Percentiles rank a stretch among this genome's conserved stretches.
These are phyloP conservation scores for Carduelis carduelis DNA, from an alignment of 2,797 vertebrate species.

Conservation along the genomic window DNA sequence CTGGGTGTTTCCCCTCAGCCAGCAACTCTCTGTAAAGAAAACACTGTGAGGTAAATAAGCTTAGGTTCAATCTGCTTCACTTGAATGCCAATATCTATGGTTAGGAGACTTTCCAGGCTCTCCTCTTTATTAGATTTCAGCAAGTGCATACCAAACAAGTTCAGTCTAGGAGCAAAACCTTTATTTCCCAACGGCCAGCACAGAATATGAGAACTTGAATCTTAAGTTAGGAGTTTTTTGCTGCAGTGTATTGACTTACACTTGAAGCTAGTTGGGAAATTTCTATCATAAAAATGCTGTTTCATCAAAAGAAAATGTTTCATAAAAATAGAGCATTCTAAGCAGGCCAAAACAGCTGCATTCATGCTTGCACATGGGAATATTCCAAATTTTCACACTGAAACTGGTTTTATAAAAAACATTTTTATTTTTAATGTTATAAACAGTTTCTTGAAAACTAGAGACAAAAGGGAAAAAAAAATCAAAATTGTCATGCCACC, in stretches of 20 bases:
- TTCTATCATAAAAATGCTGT: background rate
- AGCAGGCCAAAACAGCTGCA: background rate
- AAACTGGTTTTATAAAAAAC: background rate
- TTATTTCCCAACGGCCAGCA: slow-evolving; percentile 31
- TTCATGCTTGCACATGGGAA: background rate
- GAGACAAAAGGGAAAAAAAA: background rate
- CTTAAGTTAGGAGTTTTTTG: background rate
- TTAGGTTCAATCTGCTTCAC: background rate
- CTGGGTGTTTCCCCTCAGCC: background rate
- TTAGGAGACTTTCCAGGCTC: background rate
- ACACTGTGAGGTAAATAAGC: background rate
- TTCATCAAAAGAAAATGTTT: slow-evolving; percentile 3
- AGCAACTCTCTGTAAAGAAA: background rate
- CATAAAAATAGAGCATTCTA: background rate
- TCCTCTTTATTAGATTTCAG: slow-evolving; percentile 22
- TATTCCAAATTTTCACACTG: background rate
- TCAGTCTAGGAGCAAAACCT: background rate
- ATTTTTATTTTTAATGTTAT: background rate
- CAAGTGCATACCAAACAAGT: background rate
- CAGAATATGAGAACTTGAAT: background rate
- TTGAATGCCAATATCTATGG: background rate
- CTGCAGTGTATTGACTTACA: background rate
- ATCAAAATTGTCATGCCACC: background rate
- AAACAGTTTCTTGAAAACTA: background rate
- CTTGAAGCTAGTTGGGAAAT: background rate